Evolutionary conservation across 2,888 invertebrate species (phyloP), one percentile per base, ranked within the genome.

Genomic region (Plebejus argus): DNA sequence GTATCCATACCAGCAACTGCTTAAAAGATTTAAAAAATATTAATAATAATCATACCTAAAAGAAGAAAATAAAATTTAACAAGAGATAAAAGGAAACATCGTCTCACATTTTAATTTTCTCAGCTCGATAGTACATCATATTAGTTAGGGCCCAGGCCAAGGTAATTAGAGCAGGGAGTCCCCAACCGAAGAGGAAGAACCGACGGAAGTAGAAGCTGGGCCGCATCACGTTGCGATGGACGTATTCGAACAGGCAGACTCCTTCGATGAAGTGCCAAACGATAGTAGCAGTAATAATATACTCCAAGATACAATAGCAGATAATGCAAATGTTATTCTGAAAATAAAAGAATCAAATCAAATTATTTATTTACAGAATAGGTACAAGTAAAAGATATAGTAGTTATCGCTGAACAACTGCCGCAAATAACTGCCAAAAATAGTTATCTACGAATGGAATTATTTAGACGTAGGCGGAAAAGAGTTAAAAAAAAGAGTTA

Each of bases 211-310:
- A 89, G 61, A 91, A 89, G 0, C 86, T 85, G 79, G 96, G 96
- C 85, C 96, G 96, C 83, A 97, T 95, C 0, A 96, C 96, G 7
- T 96, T 96, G 0, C 96, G 96, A 77, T 98, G 97, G 61, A 98
- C 96, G 88, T 98, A 96, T 81, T 96, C 97, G 89, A 99, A 97
- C 35, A 99, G 93, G 86, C 98, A 98, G 18, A 98, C 93, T 0
- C 99, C 99, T 88, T 99, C 99, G 77, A 99, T 97, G 84, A 99
- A 97, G 98, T 99, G 99, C 99, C 99, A 99, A 96, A 97, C 97
- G 86, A 98, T 99, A 96, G 98, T 98, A 0, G 97, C 97, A 0
- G 98, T 97, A 80, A 97, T 96, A 0, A 97, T 96, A 86, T 98
- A 99, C 86, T 99, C 99, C 81, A 99, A 90, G 0, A 98, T 88